These are phyloP conservation scores for Meteorus colon DNA, from an alignment of 2,888 invertebrate species.

Conservation along the genomic window DNA sequence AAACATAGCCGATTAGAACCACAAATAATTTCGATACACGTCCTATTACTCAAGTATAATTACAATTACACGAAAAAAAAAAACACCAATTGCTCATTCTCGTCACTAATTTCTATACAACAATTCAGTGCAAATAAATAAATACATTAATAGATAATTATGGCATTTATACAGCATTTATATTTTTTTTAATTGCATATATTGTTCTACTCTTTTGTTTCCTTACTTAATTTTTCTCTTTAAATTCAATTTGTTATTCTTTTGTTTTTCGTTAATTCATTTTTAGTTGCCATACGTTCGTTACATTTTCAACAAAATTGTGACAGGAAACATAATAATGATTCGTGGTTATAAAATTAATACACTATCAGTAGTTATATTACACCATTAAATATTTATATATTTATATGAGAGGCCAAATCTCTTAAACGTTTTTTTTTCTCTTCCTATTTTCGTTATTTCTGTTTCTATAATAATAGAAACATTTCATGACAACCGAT, in stretches of 20 bases:
- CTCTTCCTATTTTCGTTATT: constrained; percentile 10
- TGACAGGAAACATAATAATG: constrained; percentile 37
- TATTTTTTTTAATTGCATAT: background rate
- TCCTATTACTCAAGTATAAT: background rate
- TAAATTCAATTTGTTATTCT: background rate
- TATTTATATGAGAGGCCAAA: constrained; percentile 45
- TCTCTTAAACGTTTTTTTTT: constrained; percentile 42
- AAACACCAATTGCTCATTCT: background rate
- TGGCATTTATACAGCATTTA: constrained; percentile 36
- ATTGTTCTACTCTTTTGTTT: constrained; percentile 29
- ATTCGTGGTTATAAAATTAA: constrained; percentile 24
- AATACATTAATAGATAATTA: constrained; percentile 55
- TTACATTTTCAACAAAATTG: constrained; percentile 43
- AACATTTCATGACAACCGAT: background rate
- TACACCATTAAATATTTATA: constrained; percentile 36
- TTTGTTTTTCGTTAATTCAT: constrained; percentile 17
- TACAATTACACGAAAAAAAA: background rate
- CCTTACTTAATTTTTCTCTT: no score
- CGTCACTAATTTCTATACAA: background rate
- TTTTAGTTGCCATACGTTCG: constrained; percentile 47
- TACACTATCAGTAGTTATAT: constrained; percentile 24
- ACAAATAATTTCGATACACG: constrained; percentile 19
- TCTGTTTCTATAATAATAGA: background rate
- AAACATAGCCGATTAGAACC: constrained; percentile 51
- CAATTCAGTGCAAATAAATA: constrained; percentile 34